Base-by-base conservation (phyloP, 2,113 vertebrate genomes). In the Cathartes aura region DNA sequence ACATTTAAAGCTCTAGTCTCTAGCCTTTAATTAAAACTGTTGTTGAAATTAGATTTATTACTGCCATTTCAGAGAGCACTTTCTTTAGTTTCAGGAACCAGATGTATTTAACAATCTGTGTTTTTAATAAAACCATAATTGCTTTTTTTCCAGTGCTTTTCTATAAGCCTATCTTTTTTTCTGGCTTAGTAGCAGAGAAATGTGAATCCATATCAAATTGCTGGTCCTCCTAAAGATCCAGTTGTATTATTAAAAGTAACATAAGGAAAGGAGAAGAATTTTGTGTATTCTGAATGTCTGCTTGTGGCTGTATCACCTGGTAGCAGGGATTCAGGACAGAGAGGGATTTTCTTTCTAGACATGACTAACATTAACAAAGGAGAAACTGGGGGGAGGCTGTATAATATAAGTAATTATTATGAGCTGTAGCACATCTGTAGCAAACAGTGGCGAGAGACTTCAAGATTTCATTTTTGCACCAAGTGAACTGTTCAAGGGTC, bases 1-100 rank as follows among this genome's bases (percentile, higher is more conserved):
- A 78, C 95, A 89, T 96, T 95, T 96, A 96, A 95, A 92, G 66
- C 38, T 74, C 67, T 96, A 78, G 59, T 88, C 50, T 68, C 73
- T 94, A 95, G 89, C 53, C 84, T 98, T 98, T 97, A 97, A 98
- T 98, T 98, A 97, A 98, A 97, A 94, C 48, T 88, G 90, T 90
- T 91, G 86, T 96, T 98, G 95, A 93, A 97, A 90, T 87, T 93
- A 94, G 96, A 97, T 98, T 97, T 97, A 95, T 97, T 95, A 89
- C 91, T 94, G 43, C 92, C 90, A 94, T 96, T 97, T 98, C 74
- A 91, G 90, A 92, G 93, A 97, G 92, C 94, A 95, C 62, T 97
- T 97, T 97, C 86, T 95, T 93, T 84, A 95, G 82, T 93, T 95
- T 94, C 93, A 94, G 87, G 85, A 98, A 97, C 89, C 95, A 97